Conservation (phyloP, 1,140 invertebrate genomes). For the Odontomachus brunneus region DNA sequence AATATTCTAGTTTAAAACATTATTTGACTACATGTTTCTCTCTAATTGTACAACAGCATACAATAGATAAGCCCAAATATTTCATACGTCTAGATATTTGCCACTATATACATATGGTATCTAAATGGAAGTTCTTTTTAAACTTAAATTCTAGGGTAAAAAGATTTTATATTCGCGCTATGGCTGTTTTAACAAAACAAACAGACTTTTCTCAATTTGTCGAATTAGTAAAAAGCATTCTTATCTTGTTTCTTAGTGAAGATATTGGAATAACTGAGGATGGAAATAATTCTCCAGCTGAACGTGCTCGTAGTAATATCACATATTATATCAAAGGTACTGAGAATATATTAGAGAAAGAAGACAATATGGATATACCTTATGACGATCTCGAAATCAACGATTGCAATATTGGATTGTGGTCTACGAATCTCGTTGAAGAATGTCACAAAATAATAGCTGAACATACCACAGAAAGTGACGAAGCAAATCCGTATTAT, state of each 20-base stretch:
- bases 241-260: constrained; percentile 4
- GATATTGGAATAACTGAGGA: constrained; percentile 6
- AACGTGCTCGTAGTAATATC: constrained; percentile 1
- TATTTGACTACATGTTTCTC: too few relatives aligned
- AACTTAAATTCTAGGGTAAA: constrained; percentile 12
- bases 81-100: too few relatives aligned
- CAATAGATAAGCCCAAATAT: not conserved
- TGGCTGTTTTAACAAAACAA: constrained; percentile 13
- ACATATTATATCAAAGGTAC: not conserved
- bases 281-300: constrained; percentile 14
- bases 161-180: constrained; percentile 20
- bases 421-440: not conserved
- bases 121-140: too few relatives aligned
- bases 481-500: too few relatives aligned
- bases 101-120: too few relatives aligned
- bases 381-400: not conserved
- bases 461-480: too few relatives aligned
- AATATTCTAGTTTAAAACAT: constrained; percentile 18
- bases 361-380: not conserved
- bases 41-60: too few relatives aligned
- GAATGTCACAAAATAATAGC: constrained; percentile 6
- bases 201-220: not conserved
- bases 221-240: not conserved
- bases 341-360: not conserved
- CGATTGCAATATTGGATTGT: not conserved